phyloP scores from a whole-genome alignment of 2,797 vertebrate species.

The Liparis tanakae region DNA sequence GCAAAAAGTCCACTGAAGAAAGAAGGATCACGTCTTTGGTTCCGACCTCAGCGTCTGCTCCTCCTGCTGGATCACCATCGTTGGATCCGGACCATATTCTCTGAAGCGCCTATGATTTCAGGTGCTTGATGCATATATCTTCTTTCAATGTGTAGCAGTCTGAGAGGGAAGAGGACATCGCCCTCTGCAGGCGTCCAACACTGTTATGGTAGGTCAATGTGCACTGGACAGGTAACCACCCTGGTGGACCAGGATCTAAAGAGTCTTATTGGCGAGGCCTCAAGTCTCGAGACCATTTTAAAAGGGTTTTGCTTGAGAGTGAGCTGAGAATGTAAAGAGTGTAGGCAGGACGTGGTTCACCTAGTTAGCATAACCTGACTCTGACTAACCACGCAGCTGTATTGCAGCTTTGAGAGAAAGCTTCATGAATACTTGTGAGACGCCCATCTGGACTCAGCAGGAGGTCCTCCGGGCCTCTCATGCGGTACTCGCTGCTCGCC shows the following conservation, averaged over 20 bases:
- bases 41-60: neutral
- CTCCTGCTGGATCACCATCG: neutral
- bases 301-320: neutral
- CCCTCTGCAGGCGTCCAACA: conserved; percentile 14
- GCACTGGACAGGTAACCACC: conserved; percentile 45
- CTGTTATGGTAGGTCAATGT: conserved; percentile 28
- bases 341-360: neutral
- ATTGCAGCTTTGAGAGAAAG: neutral
- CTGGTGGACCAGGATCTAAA: conserved; percentile 22
- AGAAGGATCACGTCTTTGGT: neutral
- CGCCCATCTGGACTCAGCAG: conserved; percentile 8
- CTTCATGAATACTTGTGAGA: conserved; percentile 9
- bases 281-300: neutral
- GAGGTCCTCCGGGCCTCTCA: conserved; percentile 47
- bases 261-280: neutral
- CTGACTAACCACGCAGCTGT: neutral
- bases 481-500: conserved; percentile 39
- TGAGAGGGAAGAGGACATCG: conserved; percentile 14
- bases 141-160: neutral
- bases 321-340: neutral
- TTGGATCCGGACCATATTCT: neutral
- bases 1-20: neutral
- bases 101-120: conserved; percentile 1
- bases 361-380: neutral
- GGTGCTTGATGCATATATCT: neutral